A percentile compares a stretch with the other conserved stretches of the same genome.
phyloP scores from a whole-genome alignment of 2,888 invertebrate species.

The Eurois occulta region DNA sequence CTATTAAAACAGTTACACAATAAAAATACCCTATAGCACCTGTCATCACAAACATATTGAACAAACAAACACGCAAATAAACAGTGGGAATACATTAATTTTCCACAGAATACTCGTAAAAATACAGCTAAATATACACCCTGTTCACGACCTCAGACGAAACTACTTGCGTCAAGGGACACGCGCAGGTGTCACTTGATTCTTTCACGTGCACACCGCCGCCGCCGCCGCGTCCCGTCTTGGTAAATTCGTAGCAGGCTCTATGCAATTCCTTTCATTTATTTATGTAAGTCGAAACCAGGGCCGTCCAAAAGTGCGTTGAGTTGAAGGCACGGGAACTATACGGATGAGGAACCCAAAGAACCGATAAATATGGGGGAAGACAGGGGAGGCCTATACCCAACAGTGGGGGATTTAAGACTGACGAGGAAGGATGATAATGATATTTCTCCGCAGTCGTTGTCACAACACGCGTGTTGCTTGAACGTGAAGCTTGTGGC shows the following conservation, averaged over 20 bases:
- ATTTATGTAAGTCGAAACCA: background rate
- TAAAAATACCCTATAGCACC: constrained; percentile 43
- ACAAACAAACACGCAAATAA: constrained; percentile 58
- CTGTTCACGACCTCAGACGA: background rate
- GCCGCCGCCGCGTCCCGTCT: no score
- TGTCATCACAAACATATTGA: constrained; percentile 59
- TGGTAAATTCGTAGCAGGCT: background rate
- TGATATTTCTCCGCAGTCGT: background rate
- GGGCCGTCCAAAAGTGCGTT: background rate
- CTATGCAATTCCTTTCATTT: background rate
- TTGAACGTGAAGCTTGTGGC: background rate
- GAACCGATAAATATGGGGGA: background rate
- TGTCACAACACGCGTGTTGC: background rate
- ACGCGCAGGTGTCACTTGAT: background rate
- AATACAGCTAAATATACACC: constrained; percentile 22
- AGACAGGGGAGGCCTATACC: background rate
- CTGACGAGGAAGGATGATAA: background rate
- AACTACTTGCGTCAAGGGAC: background rate
- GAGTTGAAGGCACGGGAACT: background rate
- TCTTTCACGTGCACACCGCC: background rate
- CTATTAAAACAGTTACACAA: constrained; percentile 15
- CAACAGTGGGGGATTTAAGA: background rate
- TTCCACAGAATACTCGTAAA: constrained; percentile 61
- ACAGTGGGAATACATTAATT: constrained; percentile 59
- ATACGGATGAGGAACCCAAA: background rate